These are phyloP conservation scores for Drosophila bunnanda DNA, from an alignment of 2,888 invertebrate genomes.

Conservation along the genomic window DNA sequence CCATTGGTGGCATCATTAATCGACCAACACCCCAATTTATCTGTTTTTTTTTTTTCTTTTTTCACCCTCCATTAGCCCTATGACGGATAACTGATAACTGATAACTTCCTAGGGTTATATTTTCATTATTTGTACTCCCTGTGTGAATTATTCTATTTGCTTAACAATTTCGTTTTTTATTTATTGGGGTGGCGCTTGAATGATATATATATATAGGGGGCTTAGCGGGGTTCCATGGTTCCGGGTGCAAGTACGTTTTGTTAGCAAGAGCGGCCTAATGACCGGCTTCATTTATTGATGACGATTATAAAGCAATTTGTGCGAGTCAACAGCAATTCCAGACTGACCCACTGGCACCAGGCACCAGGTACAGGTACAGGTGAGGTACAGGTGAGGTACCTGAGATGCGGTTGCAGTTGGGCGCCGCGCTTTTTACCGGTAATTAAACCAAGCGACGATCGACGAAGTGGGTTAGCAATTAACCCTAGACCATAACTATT, in stretches of 20 bases:
- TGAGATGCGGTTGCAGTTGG: slow-evolving; percentile 7
- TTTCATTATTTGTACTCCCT: not conserved
- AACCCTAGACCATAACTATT: slow-evolving; percentile 49
- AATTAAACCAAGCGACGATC: slow-evolving; percentile 64
- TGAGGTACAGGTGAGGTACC: slow-evolving; percentile 18
- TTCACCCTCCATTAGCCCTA: slow-evolving; percentile 13
- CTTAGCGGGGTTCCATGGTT: not conserved
- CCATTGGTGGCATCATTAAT: not conserved
- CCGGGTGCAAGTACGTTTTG: not conserved
- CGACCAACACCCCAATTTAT: slow-evolving; percentile 7
- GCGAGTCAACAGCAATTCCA: slow-evolving; percentile 45
- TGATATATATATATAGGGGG: slow-evolving; percentile 4
- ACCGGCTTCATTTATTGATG: slow-evolving; percentile 76
- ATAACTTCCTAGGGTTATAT: not conserved
- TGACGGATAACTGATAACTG: slow-evolving; percentile 2
- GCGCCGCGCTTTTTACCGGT: slow-evolving; percentile 37
- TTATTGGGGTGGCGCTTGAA: slow-evolving; percentile 10
- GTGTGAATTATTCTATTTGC: slow-evolving; percentile 62
- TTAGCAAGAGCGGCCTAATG: slow-evolving; percentile 54
- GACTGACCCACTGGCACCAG: slow-evolving; percentile 47
- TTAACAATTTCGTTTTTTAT: slow-evolving; percentile 43
- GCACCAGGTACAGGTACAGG: not conserved
- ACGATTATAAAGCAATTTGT: slow-evolving; percentile 80
- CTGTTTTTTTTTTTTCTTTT: too few relatives aligned
- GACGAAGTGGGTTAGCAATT: slow-evolving; percentile 72